A percentile compares a stretch with the other conserved stretches of the same genome.
phyloP scores from a whole-genome alignment of 1,140 invertebrate species.

The Himalopsyche phryganea region DNA sequence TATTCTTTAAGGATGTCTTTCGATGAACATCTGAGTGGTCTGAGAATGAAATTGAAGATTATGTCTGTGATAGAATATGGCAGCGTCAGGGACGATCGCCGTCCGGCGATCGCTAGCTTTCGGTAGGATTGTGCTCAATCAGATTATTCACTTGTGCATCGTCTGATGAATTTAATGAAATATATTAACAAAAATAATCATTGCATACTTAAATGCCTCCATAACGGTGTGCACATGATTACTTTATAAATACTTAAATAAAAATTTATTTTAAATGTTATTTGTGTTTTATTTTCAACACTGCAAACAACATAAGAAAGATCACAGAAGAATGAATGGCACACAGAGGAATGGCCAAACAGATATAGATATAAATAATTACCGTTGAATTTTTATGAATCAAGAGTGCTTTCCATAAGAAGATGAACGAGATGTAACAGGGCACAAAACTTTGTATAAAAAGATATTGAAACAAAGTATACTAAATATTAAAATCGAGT shows the following conservation, averaged over 20 bases:
- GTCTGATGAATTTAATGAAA: constrained; percentile 15
- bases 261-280: constrained; percentile 30
- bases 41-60: background rate
- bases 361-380: no score
- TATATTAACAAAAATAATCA: constrained; percentile 13
- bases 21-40: constrained; percentile 21
- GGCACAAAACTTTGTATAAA: no score
- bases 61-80: constrained; percentile 18
- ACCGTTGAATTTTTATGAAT: no score
- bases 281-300: constrained; percentile 6
- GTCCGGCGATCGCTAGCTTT: no score
- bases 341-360: no score
- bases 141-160: constrained; percentile 15
- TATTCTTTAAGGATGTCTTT: constrained; percentile 19
- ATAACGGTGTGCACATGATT: constrained; percentile 11
- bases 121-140: background rate
- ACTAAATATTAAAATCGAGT: no score
- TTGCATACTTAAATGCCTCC: constrained; percentile 23
- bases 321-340: no score
- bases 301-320: no score
- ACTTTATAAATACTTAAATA: constrained; percentile 14
- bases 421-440: no score
- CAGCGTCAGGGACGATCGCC: constrained; percentile 1
- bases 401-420: no score
- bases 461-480: no score